A percentile compares a stretch with the other conserved stretches of the same genome.
Conservation (phyloP, 2,888 invertebrate genomes). For the Trachelus troglodyta region DNA sequence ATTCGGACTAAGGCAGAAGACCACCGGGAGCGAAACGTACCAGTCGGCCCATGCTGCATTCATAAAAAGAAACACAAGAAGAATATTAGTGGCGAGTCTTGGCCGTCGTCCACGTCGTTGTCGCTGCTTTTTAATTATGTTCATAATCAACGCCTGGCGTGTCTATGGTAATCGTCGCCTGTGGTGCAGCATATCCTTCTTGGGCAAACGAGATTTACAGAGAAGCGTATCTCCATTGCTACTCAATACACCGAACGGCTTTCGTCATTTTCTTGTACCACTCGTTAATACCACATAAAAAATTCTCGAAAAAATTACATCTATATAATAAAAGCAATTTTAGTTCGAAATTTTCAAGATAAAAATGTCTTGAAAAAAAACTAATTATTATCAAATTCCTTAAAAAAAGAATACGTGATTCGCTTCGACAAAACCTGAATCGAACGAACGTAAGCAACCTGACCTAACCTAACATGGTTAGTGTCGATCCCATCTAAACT, state of each 20-base stretch:
- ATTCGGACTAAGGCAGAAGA: slow-evolving; percentile 4
- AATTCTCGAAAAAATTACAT: neutral
- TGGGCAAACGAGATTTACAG: neutral
- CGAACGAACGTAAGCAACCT: neutral
- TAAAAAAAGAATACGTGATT: neutral
- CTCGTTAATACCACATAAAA: neutral
- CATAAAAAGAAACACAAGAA: neutral
- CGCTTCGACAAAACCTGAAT: neutral
- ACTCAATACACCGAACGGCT: neutral
- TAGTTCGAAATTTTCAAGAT: neutral
- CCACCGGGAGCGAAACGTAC: slow-evolving; percentile 1
- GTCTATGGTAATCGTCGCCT: slow-evolving; percentile 58
- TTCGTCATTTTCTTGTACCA: neutral
- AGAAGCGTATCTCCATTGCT: neutral
- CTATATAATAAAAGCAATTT: neutral
- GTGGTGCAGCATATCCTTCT: slow-evolving; percentile 13
- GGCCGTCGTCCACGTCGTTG: neutral
- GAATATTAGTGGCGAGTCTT: neutral
- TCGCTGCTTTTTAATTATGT: slow-evolving; percentile 62
- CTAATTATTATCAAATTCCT: neutral
- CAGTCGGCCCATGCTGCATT: neutral
- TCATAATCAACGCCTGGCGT: slow-evolving; percentile 64
- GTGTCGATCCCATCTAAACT: slow-evolving; percentile 7
- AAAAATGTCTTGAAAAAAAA: neutral
- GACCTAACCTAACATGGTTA: neutral